These are phyloP conservation scores for Cochlearius cochlearius DNA, from an alignment of 2,113 vertebrate species.

Conservation along the genomic window DNA sequence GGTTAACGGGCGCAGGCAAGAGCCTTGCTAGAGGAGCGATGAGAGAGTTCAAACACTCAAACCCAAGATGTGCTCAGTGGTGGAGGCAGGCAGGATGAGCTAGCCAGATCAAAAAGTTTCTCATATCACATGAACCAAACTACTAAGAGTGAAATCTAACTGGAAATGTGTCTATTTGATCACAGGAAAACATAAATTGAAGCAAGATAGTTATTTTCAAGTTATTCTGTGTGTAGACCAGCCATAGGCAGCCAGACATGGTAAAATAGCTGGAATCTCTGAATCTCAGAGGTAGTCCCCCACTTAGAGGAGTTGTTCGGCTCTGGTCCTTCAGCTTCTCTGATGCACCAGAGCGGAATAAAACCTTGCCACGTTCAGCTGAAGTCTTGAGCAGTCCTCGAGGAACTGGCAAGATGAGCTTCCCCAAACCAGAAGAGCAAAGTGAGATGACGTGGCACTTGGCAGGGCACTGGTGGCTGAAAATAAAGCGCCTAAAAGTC, in stretches of 20 bases:
- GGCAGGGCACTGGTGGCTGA: neutral
- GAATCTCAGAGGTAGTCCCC: neutral
- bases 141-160: neutral
- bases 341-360: neutral
- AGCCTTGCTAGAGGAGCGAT: fast-evolving
- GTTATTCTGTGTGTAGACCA: neutral
- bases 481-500: neutral
- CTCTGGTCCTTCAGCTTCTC: neutral
- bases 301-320: neutral
- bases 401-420: neutral
- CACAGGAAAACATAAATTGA: neutral
- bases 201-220: neutral
- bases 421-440: neutral
- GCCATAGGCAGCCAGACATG: neutral
- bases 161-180: neutral
- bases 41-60: neutral
- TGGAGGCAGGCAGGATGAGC: neutral
- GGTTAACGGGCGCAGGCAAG: neutral
- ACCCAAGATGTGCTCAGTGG: neutral
- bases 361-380: neutral
- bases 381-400: neutral
- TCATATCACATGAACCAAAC: neutral
- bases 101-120: neutral
- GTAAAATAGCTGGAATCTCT: neutral
- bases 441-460: neutral